Percentiles rank a stretch among this genome's conserved stretches.
These are phyloP conservation scores for Melanerpes formicivorus DNA, from an alignment of 2,113 vertebrate species.

Conservation along the genomic window DNA sequence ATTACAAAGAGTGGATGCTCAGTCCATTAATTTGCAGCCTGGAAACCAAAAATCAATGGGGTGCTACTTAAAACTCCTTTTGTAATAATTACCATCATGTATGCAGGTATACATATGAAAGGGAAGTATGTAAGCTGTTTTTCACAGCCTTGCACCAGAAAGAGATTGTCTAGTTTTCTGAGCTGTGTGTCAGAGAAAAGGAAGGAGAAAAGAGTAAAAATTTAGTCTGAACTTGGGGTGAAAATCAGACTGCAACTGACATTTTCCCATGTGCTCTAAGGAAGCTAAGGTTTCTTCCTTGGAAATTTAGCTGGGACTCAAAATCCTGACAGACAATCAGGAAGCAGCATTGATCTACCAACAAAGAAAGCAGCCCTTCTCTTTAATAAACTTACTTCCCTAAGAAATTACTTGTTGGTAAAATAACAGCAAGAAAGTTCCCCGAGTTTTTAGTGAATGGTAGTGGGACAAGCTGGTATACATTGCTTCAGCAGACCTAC, in stretches of 20 bases:
- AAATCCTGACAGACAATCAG: not conserved
- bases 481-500: not conserved
- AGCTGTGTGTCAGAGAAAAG: not conserved
- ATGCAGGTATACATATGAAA: not conserved
- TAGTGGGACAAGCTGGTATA: not conserved
- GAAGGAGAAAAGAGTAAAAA: not conserved
- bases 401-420: not conserved
- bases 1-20: conserved; percentile 41
- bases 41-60: conserved; percentile 62
- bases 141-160: not conserved
- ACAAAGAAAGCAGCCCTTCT: not conserved
- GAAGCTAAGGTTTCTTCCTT: not conserved
- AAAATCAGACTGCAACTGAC: not conserved
- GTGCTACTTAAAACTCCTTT: conserved; percentile 36
- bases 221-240: not conserved
- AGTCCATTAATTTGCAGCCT: conserved; percentile 63
- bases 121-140: not conserved
- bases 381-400: not conserved
- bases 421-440: not conserved
- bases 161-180: not conserved
- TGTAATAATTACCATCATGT: conserved; percentile 13
- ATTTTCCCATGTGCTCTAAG: not conserved
- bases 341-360: not conserved
- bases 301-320: not conserved
- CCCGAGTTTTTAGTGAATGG: not conserved